Evolutionary conservation across 2,888 invertebrate genomes (phyloP).

Genomic region (Ischnura elegans): DNA sequence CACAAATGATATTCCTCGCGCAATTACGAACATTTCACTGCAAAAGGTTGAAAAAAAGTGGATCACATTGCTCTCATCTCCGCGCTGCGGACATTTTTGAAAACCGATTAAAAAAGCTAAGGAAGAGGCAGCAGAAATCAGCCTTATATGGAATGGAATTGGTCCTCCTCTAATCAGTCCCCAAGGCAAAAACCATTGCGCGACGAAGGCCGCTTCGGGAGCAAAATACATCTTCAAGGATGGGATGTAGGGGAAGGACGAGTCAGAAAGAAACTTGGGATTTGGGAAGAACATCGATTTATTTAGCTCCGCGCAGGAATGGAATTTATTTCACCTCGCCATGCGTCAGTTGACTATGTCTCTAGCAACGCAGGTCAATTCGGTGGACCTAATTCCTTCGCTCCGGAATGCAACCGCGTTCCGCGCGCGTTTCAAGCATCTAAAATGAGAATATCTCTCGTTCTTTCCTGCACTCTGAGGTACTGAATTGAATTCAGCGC

Average conservation of each 20-base stretch:
- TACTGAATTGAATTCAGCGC: not conserved
- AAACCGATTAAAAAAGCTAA: no score
- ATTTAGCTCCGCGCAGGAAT: not conserved
- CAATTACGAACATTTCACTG: no score
- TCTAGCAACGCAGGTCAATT: not conserved
- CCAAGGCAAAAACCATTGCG: not conserved
- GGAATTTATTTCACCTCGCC: not conserved
- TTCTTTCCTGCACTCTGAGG: not conserved
- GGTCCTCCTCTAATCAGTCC: no score
- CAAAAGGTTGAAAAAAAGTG: no score
- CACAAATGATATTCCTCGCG: not conserved
- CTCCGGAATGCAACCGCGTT: not conserved
- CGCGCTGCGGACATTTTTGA: no score
- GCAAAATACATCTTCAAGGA: not conserved
- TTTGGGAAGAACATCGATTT: not conserved
- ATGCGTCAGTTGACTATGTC: not conserved
- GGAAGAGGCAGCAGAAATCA: no score
- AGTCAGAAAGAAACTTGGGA: not conserved
- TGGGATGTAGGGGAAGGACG: not conserved
- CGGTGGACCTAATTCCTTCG: not conserved
- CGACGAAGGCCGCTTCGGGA: constrained; percentile 2
- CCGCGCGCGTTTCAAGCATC: not conserved
- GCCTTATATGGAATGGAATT: no score
- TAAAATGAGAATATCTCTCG: not conserved
- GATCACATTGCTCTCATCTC: no score